Conservation (phyloP, 1,140 invertebrate genomes). For the Sminthurinus signatus region DNA sequence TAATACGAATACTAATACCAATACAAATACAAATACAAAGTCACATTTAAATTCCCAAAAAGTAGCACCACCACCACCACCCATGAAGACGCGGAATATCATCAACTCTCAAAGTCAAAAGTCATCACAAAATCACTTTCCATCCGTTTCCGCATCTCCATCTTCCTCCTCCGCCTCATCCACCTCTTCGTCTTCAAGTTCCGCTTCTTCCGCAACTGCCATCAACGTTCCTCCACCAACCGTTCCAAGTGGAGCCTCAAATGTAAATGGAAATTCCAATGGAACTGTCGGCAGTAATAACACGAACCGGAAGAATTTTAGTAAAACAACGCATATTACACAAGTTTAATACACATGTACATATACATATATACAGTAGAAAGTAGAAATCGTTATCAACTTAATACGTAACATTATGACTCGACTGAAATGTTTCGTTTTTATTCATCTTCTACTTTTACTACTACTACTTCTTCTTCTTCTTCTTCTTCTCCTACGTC, state of each 20-base stretch:
- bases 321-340: constrained; percentile 37
- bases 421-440: not conserved
- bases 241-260: too few relatives aligned
- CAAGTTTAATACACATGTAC: constrained; percentile 24
- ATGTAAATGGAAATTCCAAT: constrained; percentile 10
- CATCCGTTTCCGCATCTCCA: too few relatives aligned
- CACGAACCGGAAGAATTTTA: constrained; percentile 21
- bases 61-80: not conserved
- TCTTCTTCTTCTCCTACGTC: not conserved
- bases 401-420: not conserved
- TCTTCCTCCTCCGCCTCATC: not conserved
- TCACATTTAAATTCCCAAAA: too few relatives aligned
- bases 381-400: too few relatives aligned
- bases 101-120: too few relatives aligned
- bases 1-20: too few relatives aligned
- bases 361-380: not conserved
- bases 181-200: constrained; percentile 10
- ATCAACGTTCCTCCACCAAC: constrained; percentile 9
- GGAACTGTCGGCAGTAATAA: constrained; percentile 4
- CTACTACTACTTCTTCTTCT: not conserved
- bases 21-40: too few relatives aligned
- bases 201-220: constrained; percentile 6
- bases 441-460: not conserved
- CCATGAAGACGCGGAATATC: not conserved
- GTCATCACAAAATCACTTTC: too few relatives aligned